phyloP scores from a whole-genome alignment of 2,797 vertebrate species.

The Enteromius afrohamiltoni region DNA sequence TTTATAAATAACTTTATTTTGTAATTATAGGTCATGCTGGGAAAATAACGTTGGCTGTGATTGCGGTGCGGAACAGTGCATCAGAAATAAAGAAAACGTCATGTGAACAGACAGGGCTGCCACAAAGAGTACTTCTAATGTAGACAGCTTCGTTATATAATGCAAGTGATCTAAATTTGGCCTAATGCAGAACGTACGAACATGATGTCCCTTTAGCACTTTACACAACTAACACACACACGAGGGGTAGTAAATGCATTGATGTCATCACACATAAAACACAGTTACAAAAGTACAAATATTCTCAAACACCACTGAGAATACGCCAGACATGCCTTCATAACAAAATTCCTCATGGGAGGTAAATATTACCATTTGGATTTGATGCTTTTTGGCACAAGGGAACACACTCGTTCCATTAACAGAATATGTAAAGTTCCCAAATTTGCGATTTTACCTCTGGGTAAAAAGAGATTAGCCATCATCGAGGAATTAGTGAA shows the following conservation, averaged over 20 bases:
- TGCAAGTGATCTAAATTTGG: background rate
- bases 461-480: slow-evolving; percentile 71
- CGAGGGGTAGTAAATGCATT: slow-evolving; percentile 51
- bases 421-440: slow-evolving; percentile 75
- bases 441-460: slow-evolving; percentile 71
- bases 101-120: background rate
- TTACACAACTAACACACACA: slow-evolving; percentile 45
- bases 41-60: background rate
- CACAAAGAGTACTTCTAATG: background rate
- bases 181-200: background rate
- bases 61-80: background rate
- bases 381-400: slow-evolving; percentile 72
- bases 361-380: slow-evolving; percentile 66
- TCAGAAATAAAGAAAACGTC: background rate
- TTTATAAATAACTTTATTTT: background rate
- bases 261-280: slow-evolving; percentile 8
- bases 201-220: background rate
- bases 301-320: slow-evolving; percentile 59
- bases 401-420: slow-evolving; percentile 74
- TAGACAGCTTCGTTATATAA: background rate
- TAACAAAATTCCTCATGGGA: background rate
- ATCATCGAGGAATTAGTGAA: slow-evolving; percentile 75
- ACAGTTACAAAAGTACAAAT: slow-evolving; percentile 62
- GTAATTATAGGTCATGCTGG: background rate
- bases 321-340: background rate